Conservation (phyloP, 1,140 invertebrate genomes). For the Dolichoris vasculosae region DNA sequence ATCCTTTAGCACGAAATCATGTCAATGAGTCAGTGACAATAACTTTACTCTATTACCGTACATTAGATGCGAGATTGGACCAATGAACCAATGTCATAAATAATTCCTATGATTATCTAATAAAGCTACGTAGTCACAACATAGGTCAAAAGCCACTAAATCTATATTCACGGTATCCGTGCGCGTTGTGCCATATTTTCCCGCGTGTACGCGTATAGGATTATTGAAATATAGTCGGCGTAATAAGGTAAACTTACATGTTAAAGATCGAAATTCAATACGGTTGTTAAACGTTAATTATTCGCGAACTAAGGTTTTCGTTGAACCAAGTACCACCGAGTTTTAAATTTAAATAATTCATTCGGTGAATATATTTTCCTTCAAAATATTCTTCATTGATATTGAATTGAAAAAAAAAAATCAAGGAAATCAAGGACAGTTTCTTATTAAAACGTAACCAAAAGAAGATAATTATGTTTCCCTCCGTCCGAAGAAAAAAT, state of each 20-base stretch:
- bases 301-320: too few species aligned
- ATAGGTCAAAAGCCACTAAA: conserved; percentile 36
- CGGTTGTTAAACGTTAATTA: too few species aligned
- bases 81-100: conserved; percentile 40
- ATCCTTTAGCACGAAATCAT: conserved; percentile 27
- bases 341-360: too few species aligned
- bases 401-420: too few species aligned
- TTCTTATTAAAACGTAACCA: background rate
- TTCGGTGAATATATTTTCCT: too few species aligned
- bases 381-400: too few species aligned
- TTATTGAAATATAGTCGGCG: background rate
- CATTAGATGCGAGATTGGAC: conserved; percentile 16
- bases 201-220: background rate
- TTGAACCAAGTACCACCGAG: too few species aligned
- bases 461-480: background rate
- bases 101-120: conserved; percentile 47
- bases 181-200: background rate
- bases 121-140: conserved; percentile 38
- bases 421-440: too few species aligned
- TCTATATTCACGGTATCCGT: background rate
- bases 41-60: conserved; percentile 36
- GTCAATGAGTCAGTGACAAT: conserved; percentile 44
- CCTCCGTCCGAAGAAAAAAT: background rate
- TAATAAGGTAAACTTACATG: background rate
- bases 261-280: too few species aligned